phyloP scores from a whole-genome alignment of 2,113 vertebrate genomes.

The Regulus satrapa region DNA sequence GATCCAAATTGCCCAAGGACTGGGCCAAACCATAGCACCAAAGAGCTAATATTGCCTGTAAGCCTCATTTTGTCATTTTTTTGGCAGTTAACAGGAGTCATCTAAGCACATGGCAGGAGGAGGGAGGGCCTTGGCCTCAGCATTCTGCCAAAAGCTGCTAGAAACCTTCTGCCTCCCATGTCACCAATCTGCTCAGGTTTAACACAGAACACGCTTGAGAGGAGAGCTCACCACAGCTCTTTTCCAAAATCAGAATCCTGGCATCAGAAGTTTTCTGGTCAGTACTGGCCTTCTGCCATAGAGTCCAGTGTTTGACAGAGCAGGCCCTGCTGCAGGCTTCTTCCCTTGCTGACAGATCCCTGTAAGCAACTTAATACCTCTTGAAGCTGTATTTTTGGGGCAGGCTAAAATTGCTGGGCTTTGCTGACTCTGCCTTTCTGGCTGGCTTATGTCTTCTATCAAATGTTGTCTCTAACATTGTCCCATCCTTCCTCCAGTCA shows the following conservation, averaged over 20 bases:
- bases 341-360: background rate
- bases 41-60: background rate
- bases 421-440: background rate
- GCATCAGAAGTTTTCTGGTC: background rate
- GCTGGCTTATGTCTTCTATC: background rate
- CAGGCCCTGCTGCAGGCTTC: background rate
- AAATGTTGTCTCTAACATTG: background rate
- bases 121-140: background rate
- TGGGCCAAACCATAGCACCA: background rate
- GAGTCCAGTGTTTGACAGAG: background rate
- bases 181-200: slow-evolving; percentile 17
- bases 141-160: background rate
- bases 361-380: background rate
- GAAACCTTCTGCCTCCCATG: background rate
- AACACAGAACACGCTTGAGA: background rate
- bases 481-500: background rate
- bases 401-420: background rate
- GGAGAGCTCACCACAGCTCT: background rate
- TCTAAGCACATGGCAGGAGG: background rate
- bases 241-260: background rate
- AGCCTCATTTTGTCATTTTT: slow-evolving; percentile 14
- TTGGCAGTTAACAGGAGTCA: background rate
- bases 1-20: background rate
- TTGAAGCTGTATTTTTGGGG: background rate
- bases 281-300: background rate